Evolutionary conservation across 2,888 invertebrate species (phyloP).

Genomic region (Archips crataeganus): DNA sequence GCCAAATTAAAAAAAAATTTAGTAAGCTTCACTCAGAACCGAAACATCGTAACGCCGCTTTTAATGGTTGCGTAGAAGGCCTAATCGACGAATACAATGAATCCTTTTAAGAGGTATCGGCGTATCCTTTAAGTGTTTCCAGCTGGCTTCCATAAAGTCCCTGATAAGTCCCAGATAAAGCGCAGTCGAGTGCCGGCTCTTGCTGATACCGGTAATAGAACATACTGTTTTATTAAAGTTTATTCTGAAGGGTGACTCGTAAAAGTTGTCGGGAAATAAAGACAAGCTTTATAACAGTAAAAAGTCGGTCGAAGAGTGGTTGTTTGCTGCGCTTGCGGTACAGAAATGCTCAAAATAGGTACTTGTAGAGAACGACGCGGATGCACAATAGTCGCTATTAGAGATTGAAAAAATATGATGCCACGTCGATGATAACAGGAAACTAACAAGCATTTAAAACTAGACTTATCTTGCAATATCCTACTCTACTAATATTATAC

Average conservation of each 20-base stretch:
- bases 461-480: too few relatives aligned
- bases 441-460: too few relatives aligned
- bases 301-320: background rate
- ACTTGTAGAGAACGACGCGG: background rate
- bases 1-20: background rate
- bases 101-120: conserved; percentile 64
- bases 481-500: too few relatives aligned
- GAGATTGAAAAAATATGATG: too few relatives aligned
- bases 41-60: conserved; percentile 4
- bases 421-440: too few relatives aligned
- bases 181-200: conserved; percentile 24
- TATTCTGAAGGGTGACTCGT: conserved; percentile 19
- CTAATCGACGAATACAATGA: conserved; percentile 41
- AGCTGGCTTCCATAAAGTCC: conserved; percentile 73
- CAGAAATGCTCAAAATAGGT: background rate
- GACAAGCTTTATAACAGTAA: background rate
- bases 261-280: conserved; percentile 3
- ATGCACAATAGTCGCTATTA: too few relatives aligned
- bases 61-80: conserved; percentile 22
- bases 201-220: conserved; percentile 22
- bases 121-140: conserved; percentile 69
- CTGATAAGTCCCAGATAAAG: conserved; percentile 62
- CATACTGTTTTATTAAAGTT: conserved; percentile 26
- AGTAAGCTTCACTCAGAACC: conserved; percentile 25
- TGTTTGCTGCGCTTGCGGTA: background rate